Evolutionary conservation across 1,140 invertebrate genomes (phyloP).

Genomic region (Whitmania pigra): DNA sequence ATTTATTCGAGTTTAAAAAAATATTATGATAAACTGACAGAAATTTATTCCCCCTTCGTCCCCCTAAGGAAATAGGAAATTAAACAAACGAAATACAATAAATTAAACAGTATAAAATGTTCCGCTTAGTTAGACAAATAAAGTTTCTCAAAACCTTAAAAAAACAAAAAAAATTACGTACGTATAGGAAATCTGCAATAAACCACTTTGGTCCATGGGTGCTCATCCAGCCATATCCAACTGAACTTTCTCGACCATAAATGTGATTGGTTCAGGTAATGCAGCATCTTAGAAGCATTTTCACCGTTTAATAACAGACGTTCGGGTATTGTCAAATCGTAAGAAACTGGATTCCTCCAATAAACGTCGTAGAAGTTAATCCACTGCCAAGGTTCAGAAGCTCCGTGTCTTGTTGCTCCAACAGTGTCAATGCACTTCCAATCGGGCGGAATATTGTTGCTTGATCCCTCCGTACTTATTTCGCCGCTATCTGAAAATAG

Average conservation of each 20-base stretch:
- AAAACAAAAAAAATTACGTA: background rate
- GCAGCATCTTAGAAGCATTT: background rate
- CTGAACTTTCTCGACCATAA: background rate
- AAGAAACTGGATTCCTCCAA: background rate
- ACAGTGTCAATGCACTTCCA: conserved; percentile 5
- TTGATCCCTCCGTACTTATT: background rate
- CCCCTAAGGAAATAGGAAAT: too few relatives aligned
- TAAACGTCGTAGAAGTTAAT: background rate
- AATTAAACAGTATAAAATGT: too few relatives aligned
- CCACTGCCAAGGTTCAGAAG: conserved; percentile 1
- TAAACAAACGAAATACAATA: too few relatives aligned
- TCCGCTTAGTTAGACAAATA: too few relatives aligned
- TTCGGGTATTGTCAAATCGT: too few relatives aligned
- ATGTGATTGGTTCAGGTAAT: background rate
- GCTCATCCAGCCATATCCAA: background rate
- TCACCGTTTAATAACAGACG: background rate
- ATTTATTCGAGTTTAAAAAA: too few relatives aligned
- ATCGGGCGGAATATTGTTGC: background rate
- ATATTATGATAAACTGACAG: too few relatives aligned
- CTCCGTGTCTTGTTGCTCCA: background rate
- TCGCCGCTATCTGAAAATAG: background rate
- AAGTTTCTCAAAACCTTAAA: too few relatives aligned
- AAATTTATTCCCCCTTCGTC: too few relatives aligned
- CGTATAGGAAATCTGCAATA: conserved; percentile 4
- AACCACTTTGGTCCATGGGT: background rate